Base-by-base conservation (phyloP, 2,113 vertebrate species). In the Sylvia atricapilla region DNA sequence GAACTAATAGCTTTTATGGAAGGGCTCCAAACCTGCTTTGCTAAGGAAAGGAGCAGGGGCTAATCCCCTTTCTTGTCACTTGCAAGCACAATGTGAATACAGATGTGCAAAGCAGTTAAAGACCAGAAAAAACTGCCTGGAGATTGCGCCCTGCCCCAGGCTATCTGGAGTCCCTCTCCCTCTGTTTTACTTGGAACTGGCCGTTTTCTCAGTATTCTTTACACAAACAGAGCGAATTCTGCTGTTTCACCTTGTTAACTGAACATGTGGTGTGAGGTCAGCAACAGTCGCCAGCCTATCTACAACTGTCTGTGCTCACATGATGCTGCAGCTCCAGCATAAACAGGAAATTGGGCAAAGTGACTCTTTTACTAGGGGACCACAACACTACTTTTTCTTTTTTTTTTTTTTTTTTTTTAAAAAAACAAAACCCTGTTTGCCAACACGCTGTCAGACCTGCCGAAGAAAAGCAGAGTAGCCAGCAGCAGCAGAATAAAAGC, bases 341-440 rank as follows among this genome's bases (percentile, higher is more conserved):
- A 97, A 97, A 98, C 97, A 98, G 97, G 97, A 98, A 98, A 97
- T 88, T 97, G 95, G 97, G 97, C 96, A 97, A 98, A 97, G 93
- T 52, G 67, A 95, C 90, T 96, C 96, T 87, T 89, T 86, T 84
- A 79, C 72, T 80, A 79, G 60, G 50, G 95, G 92, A 93, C 63
- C 78, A 95, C 74, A 91, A 39, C 55, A 62, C 68, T 1, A 3
- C 50, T 73, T 56, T 55, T 69, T 55, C 44, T 31, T 30, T 37
- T 37, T 46, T 13, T 37, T 37, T 37, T 73, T 56, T 49, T 69
- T 55, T 41, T 31, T 30, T 37, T 37, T 46, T 39, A 7, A 17
- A 58, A 73, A 27, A 52, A 18, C n/a, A n/a, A 90, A 27, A 19
- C 20, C 44, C 44, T 23, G 33, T 81, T 88, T 83, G 85, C 27